A percentile compares a stretch with the other conserved stretches of the same genome.
Conservation (phyloP, 64 coral and sea anemone species). For the Cladopsammia gracilis region DNA sequence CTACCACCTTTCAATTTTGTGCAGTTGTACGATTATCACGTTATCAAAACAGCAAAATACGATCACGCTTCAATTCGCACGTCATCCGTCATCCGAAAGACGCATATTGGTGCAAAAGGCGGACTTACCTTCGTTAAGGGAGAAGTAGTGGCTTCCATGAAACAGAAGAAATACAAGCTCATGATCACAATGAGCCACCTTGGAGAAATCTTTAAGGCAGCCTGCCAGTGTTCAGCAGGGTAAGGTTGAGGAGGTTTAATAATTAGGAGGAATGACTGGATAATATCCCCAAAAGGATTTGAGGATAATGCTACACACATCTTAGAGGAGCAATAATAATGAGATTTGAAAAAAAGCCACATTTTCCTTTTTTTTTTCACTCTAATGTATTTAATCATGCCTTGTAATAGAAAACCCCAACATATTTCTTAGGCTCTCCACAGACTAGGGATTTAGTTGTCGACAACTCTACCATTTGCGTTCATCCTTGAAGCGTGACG, state of each 20-base stretch:
- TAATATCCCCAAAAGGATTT: not conserved
- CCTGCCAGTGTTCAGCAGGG: constrained; percentile 64
- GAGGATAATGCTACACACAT: not conserved
- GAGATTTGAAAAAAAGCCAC: not conserved
- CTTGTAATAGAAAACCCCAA: constrained; percentile 4
- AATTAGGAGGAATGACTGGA: not conserved
- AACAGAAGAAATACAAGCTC: constrained; percentile 13
- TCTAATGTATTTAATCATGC: constrained; percentile 4
- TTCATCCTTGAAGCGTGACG: too few species aligned
- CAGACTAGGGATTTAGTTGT: too few species aligned
- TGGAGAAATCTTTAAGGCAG: constrained; percentile 31
- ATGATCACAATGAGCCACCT: not conserved
- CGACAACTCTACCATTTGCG: too few species aligned
- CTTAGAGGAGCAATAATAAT: constrained; percentile 2
- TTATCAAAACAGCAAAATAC: constrained; percentile 58
- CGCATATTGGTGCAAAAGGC: constrained; percentile 6
- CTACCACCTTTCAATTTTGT: too few species aligned
- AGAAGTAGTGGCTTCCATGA: constrained; percentile 41
- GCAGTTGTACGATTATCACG: constrained; percentile 56
- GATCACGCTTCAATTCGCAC: constrained; percentile 10
- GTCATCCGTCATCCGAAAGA: constrained; percentile 1
- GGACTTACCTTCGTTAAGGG: constrained; percentile 6
- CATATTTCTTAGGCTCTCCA: too few species aligned
- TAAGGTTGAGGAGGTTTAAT: constrained; percentile 17
- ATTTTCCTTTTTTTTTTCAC: not conserved